Evolutionary conservation across 2,888 invertebrate species (phyloP).

Genomic region (Drosophila sordidapex): DNA sequence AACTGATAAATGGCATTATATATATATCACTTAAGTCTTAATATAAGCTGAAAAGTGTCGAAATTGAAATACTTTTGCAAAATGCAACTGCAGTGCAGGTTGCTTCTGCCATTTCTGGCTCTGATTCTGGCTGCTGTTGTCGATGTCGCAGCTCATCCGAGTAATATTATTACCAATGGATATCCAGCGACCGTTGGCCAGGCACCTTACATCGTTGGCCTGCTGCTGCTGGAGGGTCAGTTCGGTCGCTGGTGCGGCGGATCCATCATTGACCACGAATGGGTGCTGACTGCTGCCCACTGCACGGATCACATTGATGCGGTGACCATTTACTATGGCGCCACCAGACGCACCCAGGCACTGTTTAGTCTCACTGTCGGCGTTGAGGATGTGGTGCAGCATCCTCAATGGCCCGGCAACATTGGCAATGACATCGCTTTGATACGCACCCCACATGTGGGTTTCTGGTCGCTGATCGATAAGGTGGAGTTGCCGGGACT

Average conservation of each 20-base stretch:
- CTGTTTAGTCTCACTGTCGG: constrained; percentile 49
- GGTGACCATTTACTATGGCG: constrained; percentile 69
- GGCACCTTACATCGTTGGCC: constrained; percentile 68
- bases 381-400: constrained; percentile 58
- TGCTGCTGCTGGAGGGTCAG: constrained; percentile 28
- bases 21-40: neutral
- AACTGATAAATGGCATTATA: constrained; percentile 6
- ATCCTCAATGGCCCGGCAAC: constrained; percentile 76
- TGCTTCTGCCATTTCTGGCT: constrained; percentile 37
- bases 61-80: neutral
- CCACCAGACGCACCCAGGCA: constrained; percentile 57
- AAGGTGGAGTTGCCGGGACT: constrained; percentile 39
- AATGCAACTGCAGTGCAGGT: constrained; percentile 22
- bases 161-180: constrained; percentile 70
- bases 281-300: constrained; percentile 61
- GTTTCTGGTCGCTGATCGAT: constrained; percentile 32
- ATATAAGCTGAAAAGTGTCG: neutral
- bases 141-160: constrained; percentile 22
- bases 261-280: constrained; percentile 42
- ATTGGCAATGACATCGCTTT: constrained; percentile 63
- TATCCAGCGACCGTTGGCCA: constrained; percentile 48
- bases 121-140: constrained; percentile 26
- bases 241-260: constrained; percentile 57
- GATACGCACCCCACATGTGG: constrained; percentile 54
- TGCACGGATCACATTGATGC: constrained; percentile 54